Percentiles rank a stretch among this genome's conserved stretches.
Conservation (phyloP, 1,140 invertebrate genomes). For the Trinorchestia longiramus region DNA sequence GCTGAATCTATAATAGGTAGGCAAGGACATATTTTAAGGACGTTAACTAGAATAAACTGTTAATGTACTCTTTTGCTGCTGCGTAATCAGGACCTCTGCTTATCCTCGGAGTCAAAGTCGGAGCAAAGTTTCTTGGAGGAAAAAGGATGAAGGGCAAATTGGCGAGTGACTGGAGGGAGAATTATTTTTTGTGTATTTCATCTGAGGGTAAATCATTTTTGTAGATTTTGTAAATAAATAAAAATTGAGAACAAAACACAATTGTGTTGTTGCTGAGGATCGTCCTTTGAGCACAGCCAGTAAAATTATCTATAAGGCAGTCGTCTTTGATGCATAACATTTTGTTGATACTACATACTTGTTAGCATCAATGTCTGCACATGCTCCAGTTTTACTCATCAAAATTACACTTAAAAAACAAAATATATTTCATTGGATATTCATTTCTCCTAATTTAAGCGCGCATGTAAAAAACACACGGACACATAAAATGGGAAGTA, state of each 20-base stretch:
- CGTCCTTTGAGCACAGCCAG: conserved; percentile 28
- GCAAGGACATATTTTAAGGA: background rate
- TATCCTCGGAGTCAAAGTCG: background rate
- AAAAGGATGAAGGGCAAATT: background rate
- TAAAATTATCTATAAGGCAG: background rate
- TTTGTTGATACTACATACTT: background rate
- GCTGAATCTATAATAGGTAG: background rate
- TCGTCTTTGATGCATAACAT: background rate
- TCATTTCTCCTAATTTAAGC: background rate
- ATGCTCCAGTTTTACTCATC: background rate
- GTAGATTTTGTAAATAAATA: background rate
- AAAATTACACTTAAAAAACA: background rate
- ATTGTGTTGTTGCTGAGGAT: background rate
- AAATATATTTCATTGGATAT: background rate
- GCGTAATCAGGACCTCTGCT: background rate
- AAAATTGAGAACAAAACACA: background rate
- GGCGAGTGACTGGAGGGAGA: background rate
- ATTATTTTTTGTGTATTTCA: background rate
- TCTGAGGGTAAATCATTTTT: background rate
- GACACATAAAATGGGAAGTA: background rate
- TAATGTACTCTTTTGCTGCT: background rate
- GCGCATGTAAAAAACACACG: background rate
- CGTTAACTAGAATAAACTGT: background rate
- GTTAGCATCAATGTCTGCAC: background rate
- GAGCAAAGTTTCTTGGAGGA: background rate